Evolutionary conservation across 2,797 vertebrate species (phyloP).

Genomic region (Micrastur ruficollis): DNA sequence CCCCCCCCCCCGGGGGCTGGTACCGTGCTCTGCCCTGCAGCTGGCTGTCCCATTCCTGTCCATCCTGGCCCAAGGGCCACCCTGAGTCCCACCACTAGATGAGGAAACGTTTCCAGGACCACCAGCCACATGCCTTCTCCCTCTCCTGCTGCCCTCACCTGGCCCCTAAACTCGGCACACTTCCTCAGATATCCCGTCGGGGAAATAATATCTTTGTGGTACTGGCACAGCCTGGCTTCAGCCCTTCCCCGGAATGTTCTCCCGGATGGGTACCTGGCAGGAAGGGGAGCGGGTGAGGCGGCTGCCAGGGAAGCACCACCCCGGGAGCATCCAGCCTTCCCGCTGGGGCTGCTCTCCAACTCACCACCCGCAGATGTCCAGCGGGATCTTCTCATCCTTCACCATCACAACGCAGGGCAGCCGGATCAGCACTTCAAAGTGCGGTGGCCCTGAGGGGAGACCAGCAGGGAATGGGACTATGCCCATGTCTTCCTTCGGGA

Average conservation of each 20-base stretch:
- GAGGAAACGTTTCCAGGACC: neutral
- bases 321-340: neutral
- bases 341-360: neutral
- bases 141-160: neutral
- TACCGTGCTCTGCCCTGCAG: neutral
- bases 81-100: neutral
- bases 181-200: accelerated
- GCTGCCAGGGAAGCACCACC: neutral
- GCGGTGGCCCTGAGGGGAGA: neutral
- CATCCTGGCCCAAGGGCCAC: neutral
- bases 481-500: neutral
- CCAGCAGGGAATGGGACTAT: neutral
- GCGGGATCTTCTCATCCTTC: neutral
- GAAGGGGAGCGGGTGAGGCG: neutral
- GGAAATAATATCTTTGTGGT: accelerated
- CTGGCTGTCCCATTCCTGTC: neutral
- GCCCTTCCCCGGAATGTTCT: neutral
- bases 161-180: neutral
- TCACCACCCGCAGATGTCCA: slow-evolving; percentile 23
- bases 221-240: neutral
- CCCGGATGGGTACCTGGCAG: neutral
- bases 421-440: neutral
- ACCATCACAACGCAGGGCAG: neutral
- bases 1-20: too few relatives aligned
- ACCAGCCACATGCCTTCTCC: neutral